These are phyloP conservation scores for Syrphus vitripennis DNA, from an alignment of 2,888 invertebrate species.

Conservation along the genomic window DNA sequence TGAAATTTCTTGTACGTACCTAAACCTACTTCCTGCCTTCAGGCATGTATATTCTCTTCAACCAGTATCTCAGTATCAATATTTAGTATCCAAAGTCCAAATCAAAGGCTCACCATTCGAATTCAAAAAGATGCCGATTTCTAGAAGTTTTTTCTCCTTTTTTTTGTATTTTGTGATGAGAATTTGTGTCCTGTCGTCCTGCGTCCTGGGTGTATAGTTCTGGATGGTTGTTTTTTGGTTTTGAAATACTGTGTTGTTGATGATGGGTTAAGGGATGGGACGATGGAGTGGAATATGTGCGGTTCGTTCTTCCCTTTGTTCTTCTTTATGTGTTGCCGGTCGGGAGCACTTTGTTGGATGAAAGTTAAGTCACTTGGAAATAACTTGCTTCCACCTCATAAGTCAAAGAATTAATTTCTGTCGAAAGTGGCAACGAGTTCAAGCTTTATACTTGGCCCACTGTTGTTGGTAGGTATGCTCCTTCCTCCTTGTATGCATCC, in stretches of 20 bases:
- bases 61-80: constrained; percentile 8
- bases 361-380: constrained; percentile 70
- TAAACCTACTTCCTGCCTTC: neutral
- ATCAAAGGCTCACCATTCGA: constrained; percentile 60
- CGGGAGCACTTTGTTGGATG: constrained; percentile 70
- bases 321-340: constrained; percentile 56
- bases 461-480: neutral
- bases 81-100: constrained; percentile 14
- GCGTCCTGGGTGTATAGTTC: too few relatives aligned
- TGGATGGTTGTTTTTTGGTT: constrained; percentile 7
- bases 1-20: constrained; percentile 40
- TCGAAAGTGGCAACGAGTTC: constrained; percentile 67
- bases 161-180: neutral
- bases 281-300: neutral
- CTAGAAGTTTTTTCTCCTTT: neutral
- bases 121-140: constrained; percentile 41
- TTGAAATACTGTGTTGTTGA: neutral
- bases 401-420: constrained; percentile 70
- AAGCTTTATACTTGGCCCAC: constrained; percentile 38
- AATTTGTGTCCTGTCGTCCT: neutral
- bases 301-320: constrained; percentile 36
- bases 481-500: constrained; percentile 4
- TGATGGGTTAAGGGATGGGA: neutral
- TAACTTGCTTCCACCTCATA: constrained; percentile 69
- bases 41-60: constrained; percentile 1